Conservation (phyloP, 2,113 vertebrate species). For the Cochlearius cochlearius region DNA sequence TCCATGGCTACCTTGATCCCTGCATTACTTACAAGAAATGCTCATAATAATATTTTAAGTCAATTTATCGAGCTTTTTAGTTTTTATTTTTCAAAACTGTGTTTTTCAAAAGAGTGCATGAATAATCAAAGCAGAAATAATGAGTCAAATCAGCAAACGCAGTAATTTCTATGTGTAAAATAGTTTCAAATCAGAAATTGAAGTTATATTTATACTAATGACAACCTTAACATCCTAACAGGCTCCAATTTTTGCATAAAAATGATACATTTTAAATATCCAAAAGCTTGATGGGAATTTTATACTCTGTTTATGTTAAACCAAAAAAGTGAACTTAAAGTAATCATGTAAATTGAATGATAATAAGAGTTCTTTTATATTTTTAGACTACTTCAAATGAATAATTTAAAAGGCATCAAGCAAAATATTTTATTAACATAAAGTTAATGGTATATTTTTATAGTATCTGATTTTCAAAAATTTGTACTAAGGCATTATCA, state of each 20-base stretch:
- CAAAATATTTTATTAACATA: conserved; percentile 88
- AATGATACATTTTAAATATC: conserved; percentile 78
- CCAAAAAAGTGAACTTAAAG: conserved; percentile 81
- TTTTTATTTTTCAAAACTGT: conserved; percentile 23
- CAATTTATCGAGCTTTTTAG: conserved; percentile 33
- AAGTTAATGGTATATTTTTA: conserved; percentile 85
- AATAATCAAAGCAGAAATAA: conserved; percentile 77
- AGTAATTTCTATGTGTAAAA: conserved; percentile 79
- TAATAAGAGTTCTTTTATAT: conserved; percentile 85
- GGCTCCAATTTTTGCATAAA: conserved; percentile 80
- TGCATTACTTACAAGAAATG: background rate
- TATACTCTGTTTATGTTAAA: conserved; percentile 81
- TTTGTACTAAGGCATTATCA: conserved; percentile 76
- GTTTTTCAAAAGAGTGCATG: conserved; percentile 63
- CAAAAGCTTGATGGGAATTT: conserved; percentile 78
- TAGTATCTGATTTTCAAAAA: conserved; percentile 82
- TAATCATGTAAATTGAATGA: conserved; percentile 87
- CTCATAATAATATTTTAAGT: background rate
- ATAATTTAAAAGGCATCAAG: conserved; percentile 84
- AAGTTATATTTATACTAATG: conserved; percentile 81
- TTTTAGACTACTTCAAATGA: conserved; percentile 84
- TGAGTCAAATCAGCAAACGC: conserved; percentile 73
- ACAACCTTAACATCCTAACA: conserved; percentile 79
- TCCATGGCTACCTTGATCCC: background rate
- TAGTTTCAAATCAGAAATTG: conserved; percentile 77